A percentile compares a stretch with the other conserved stretches of the same genome.
Conservation (phyloP, 2,888 invertebrate genomes). For the Junonia oenone region DNA sequence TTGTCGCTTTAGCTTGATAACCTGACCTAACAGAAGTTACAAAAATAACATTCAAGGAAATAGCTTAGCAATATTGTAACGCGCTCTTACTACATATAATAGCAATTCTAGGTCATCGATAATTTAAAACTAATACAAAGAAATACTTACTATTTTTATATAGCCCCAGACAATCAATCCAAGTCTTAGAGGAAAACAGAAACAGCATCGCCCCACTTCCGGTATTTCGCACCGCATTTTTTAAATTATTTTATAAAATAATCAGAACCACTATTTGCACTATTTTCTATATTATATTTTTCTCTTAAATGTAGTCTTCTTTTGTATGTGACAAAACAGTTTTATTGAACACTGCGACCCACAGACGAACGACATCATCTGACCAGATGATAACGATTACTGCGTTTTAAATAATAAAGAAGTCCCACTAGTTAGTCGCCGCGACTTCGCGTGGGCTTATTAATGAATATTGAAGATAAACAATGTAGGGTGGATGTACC, state of each 20-base stretch:
- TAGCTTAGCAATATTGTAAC: too few relatives aligned
- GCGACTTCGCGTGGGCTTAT: not conserved
- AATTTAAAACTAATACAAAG: too few relatives aligned
- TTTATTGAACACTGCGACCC: not conserved
- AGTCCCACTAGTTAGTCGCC: not conserved
- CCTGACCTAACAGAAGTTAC: too few relatives aligned
- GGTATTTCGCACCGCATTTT: too few relatives aligned
- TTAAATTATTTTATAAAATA: too few relatives aligned
- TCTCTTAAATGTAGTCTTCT: rapidly evolving
- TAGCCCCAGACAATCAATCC: slow-evolving; percentile 33
- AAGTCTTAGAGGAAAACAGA: slow-evolving; percentile 25
- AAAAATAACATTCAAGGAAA: too few relatives aligned
- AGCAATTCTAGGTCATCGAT: too few relatives aligned
- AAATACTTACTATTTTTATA: slow-evolving; percentile 31
- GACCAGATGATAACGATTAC: not conserved
- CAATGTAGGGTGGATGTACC: too few relatives aligned
- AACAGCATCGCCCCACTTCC: slow-evolving; percentile 19
- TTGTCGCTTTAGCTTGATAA: too few relatives aligned
- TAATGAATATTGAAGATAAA: too few relatives aligned
- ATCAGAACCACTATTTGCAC: too few relatives aligned
- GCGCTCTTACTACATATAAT: too few relatives aligned
- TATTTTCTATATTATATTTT: not conserved
- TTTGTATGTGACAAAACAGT: not conserved
- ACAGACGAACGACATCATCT: not conserved
- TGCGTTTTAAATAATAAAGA: not conserved